Base-by-base conservation (phyloP, 2,797 vertebrate species). In the Poecilia picta region DNA sequence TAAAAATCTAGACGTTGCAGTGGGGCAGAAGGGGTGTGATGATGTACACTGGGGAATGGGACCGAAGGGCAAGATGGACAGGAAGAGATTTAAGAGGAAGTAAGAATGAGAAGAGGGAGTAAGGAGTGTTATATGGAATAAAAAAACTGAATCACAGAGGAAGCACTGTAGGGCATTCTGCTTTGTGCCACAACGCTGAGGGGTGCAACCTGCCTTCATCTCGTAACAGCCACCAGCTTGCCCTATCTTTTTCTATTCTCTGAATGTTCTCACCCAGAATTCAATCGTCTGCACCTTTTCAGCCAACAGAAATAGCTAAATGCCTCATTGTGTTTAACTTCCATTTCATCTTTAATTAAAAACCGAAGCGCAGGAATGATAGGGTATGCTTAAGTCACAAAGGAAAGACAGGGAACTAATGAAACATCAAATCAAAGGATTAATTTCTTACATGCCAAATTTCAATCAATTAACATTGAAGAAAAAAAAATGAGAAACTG, bases 1-100 rank as follows among this genome's bases (percentile, higher is more conserved):
- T 94, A 94, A 94, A 94, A 93, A 93, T 94, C 90, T 89, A 94
- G 92, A 91, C 88, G 86, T 80, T 76, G 79, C 80, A 85, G 72
- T 23, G 20, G 73, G 43, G 73, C 57, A 88, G 74, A 62, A 71
- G 64, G 78, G 74, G 45, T 72, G 55, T 66, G 77, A 64, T 68
- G 74, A 55, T 45, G 74, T 59, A 74, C 81, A 85, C 25, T 78
- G 59, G 70, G 49, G 64, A 81, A 74, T 51, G 72, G 88, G 76
- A 89, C 87, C 77, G 85, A 76, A 89, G 75, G 51, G 39, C 64
- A 49, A 86, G 49, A 83, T 18, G 80, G 87, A 88, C 85, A 88
- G 88, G 73, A 81, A 83, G 55, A 87, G 75, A 83, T 80, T 90
- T 73, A 77, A 83, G 81, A 72, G 68, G 55, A 55, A 53, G 47